Evolutionary conservation across 2,888 invertebrate genomes (phyloP), one percentile per base, ranked within the genome.

Genomic region (Caenorhabditis macrosperma): DNA sequence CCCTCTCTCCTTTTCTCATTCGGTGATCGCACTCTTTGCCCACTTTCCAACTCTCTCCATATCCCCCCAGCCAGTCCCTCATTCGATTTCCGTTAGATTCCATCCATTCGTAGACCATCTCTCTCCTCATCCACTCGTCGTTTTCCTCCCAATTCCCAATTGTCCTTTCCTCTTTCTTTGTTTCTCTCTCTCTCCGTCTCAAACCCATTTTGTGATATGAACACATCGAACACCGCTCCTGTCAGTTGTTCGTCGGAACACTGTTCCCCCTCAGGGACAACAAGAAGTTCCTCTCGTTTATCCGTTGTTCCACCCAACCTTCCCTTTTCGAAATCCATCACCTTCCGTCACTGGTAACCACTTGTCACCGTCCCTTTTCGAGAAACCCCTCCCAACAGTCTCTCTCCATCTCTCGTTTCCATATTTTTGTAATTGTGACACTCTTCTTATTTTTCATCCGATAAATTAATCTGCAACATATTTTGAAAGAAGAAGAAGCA

Each of bases 381-480:
- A 5, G 46, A 9, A 41, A 41, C 41, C 41, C 2, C 41, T 41
- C 2, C n/a, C 10, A 3, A 12, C 17, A 3, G 17, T 46, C 5
- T 20, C 20, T 28, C 28, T 52, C 52, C 28, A 20, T 15, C 20
- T 20, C 12, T 22, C 46, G 7, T 44, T 44, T 61, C 44, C 69
- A 28, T 28, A 15, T 22, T 30, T 30, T 57, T 59, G 46, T 59
- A 48, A 59, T 68, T 38, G 59, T 17, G 38, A 66, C n/a, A n/a
- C 22, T n/a, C 12, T 50, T 15, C 12, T 50, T 26, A 26, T 50
- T 46, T 46, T 6, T 46, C 46, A 2, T 15, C 9, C n/a, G 20
- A 17, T 6, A 10, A 38, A 38, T 2, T 10, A 5, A 12, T 38
- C 38, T 38, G 38, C n/a, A n/a, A n/a, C n/a, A n/a, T n/a, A n/a